Evolutionary conservation across 1,140 invertebrate genomes (phyloP).

Genomic region (Physella acuta): DNA sequence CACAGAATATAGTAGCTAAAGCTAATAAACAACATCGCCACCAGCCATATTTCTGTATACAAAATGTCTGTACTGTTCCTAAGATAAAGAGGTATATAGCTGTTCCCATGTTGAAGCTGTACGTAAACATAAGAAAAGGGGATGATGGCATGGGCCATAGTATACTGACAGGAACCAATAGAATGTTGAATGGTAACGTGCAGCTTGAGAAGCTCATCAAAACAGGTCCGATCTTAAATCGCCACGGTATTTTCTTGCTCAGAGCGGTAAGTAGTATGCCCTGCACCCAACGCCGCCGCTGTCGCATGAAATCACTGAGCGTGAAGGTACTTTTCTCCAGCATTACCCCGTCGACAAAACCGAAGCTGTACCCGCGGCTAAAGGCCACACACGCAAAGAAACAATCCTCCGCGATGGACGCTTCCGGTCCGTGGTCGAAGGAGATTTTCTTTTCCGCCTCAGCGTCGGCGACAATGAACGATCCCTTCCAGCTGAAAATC

Average conservation of each 20-base stretch:
- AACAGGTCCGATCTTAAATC: constrained; percentile 80
- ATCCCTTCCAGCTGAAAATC: constrained; percentile 89
- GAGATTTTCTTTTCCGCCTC: constrained; percentile 85
- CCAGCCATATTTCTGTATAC: constrained; percentile 80
- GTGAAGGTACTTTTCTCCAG: constrained; percentile 97
- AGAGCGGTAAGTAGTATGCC: constrained; percentile 94
- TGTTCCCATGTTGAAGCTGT: constrained; percentile 84
- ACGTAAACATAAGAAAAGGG: constrained; percentile 78
- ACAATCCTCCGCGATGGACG: constrained; percentile 96
- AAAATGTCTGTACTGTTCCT: constrained; percentile 93
- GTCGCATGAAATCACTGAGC: constrained; percentile 90
- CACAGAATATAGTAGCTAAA: constrained; percentile 77
- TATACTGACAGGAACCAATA: constrained; percentile 81
- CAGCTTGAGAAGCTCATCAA: constrained; percentile 95
- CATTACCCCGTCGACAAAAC: constrained; percentile 75
- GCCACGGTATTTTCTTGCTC: constrained; percentile 79
- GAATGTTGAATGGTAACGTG: constrained; percentile 87
- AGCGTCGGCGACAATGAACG: constrained; percentile 69
- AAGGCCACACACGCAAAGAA: constrained; percentile 91
- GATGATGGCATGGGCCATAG: constrained; percentile 80
- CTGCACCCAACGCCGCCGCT: constrained; percentile 94
- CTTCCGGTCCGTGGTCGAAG: constrained; percentile 92
- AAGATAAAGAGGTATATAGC: constrained; percentile 96
- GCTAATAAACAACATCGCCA: constrained; percentile 79
- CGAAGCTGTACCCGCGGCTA: constrained; percentile 61